Evolutionary conservation across 1,140 invertebrate species (phyloP), one percentile per base, ranked within the genome.

Genomic region (Calephelis nemesis): DNA sequence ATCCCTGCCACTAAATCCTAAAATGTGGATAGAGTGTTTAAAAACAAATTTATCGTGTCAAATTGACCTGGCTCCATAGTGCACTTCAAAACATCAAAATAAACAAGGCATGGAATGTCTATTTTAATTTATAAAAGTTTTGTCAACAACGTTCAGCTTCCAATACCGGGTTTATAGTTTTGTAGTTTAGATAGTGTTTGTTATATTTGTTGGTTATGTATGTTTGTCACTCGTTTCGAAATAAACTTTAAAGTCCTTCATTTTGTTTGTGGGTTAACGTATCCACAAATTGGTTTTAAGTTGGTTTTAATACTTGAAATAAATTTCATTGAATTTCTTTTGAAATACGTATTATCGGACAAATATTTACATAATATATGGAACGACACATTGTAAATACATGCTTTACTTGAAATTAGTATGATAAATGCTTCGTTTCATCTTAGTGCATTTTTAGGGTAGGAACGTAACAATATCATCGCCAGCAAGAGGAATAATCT

Each of bases 191-290:
- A 75, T 71, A 70, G 67, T 72, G 68, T 77, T 77, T 72, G 68
- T 77, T 77, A 77, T 79, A 68, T 73, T 74, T 72, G 48, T 75
- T 70, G 72, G 67, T 74, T 73, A 73, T 69, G 73, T 64, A 64
- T 73, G 70, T 73, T 79, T 77, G 77, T 79, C 77, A 79, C 77
- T 69, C 69, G 74, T 64, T 78, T 69, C 62, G 73, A 71, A 74
- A 74, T 58, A 58, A 58, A 58, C 54, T 58, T 15, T 58, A 30
- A 58, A 58, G 54, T 58, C 54, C 30, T 58, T 30, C 54, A 58
- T 58, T 58, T 58, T 58, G 54, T 58, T 39, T 5, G 54, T 12
- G 5, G 15, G 39, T 58, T 58, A 58, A 58, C 39, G 54, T 12
- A 12, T 58, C 19, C 12, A 30, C 11, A 39, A 58, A 58, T 58